Conservation (phyloP, 2,888 invertebrate genomes). For the Acanthosepion esculentum region DNA sequence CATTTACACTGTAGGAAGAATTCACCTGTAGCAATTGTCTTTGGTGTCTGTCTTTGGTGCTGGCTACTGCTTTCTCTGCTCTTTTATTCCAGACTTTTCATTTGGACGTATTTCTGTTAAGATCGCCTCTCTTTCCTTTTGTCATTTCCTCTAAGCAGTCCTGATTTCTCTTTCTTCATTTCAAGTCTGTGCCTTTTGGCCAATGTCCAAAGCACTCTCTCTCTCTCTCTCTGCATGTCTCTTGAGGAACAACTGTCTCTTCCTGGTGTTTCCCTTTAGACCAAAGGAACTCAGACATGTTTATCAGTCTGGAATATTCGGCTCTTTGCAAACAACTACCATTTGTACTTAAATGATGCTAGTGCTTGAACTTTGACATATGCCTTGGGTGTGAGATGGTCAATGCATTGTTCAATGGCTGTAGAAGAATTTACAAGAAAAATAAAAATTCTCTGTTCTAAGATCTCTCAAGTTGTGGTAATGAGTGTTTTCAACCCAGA, state of each 20-base stretch:
- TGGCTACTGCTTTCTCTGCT: neutral
- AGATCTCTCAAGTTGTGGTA: too few species aligned
- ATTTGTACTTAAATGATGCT: neutral
- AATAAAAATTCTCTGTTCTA: too few species aligned
- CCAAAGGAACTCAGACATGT: neutral
- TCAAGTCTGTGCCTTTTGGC: neutral
- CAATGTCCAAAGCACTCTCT: neutral
- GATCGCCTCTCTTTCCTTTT: neutral
- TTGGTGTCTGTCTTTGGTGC: neutral
- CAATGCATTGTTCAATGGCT: neutral
- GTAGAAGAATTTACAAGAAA: neutral
- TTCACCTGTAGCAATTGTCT: neutral
- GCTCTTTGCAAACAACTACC: neutral
- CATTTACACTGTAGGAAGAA: neutral
- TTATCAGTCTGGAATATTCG: neutral
- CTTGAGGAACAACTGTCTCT: neutral
- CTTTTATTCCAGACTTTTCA: neutral
- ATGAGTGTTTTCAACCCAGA: too few species aligned
- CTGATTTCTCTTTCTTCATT: neutral
- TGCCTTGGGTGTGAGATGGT: neutral
- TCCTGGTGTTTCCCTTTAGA: neutral
- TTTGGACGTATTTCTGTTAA: neutral
- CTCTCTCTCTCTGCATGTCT: neutral
- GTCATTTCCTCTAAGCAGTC: neutral
- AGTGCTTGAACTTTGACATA: neutral